A percentile compares a stretch with the other conserved stretches of the same genome.
Conservation (phyloP, 2,113 vertebrate species). For the Sterna hirundo region DNA sequence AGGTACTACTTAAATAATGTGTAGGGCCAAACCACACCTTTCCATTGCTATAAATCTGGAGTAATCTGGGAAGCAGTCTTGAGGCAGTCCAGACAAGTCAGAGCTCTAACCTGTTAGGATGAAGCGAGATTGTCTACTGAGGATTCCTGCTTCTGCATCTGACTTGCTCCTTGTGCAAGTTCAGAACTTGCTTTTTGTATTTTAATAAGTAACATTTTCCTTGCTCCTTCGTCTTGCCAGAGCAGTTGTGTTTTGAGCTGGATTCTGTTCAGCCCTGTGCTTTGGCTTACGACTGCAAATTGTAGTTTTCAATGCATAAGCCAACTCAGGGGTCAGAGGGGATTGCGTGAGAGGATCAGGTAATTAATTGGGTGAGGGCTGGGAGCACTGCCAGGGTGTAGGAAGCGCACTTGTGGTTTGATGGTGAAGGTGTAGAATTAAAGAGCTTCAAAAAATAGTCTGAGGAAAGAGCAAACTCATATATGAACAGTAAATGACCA, state of each 20-base stretch:
- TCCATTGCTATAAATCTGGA: background rate
- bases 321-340: background rate
- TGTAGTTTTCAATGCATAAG: background rate
- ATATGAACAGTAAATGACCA: background rate
- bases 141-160: background rate
- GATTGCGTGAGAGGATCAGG: background rate
- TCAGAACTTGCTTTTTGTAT: background rate
- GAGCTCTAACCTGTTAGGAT: background rate
- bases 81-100: background rate
- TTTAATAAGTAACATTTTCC: background rate
- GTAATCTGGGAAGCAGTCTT: background rate
- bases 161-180: background rate
- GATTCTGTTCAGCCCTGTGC: background rate
- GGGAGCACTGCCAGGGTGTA: background rate
- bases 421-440: background rate
- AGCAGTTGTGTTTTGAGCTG: background rate
- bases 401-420: background rate
- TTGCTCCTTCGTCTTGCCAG: background rate
- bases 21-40: background rate
- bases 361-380: background rate
- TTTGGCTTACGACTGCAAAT: background rate
- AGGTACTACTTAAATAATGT: constrained; percentile 71
- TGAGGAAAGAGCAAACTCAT: background rate
- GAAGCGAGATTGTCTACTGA: background rate
- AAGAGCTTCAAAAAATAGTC: background rate